These are phyloP conservation scores for Andrena haemorrhoa DNA, from an alignment of 2,888 invertebrate genomes.

Conservation along the genomic window DNA sequence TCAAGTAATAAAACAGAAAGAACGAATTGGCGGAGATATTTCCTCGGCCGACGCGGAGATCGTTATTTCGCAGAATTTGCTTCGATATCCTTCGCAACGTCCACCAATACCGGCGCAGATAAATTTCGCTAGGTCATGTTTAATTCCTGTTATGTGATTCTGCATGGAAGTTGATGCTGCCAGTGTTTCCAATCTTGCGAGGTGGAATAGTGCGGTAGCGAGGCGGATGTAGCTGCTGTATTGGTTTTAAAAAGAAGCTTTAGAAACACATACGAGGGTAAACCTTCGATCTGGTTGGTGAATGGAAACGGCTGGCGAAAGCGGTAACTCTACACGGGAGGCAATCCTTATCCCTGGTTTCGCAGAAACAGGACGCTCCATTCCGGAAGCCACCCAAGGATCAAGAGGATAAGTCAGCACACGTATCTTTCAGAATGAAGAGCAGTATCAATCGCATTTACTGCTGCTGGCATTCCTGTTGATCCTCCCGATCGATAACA, in stretches of 20 bases:
- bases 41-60: constrained; percentile 47
- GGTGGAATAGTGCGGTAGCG: not conserved
- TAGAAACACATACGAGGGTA: not conserved
- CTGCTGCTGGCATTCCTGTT: constrained; percentile 3
- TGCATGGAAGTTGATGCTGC: not conserved
- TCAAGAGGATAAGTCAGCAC: constrained; percentile 50
- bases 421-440: constrained; percentile 37
- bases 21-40: constrained; percentile 49
- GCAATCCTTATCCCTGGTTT: constrained; percentile 47
- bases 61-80: constrained; percentile 56
- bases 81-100: constrained; percentile 32
- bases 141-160: not conserved
- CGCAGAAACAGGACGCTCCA: constrained; percentile 35
- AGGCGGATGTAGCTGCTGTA: not conserved
- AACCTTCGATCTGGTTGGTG: constrained; percentile 16
- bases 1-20: constrained; percentile 52
- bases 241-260: not conserved
- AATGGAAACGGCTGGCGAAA: constrained; percentile 11
- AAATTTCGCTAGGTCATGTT: not conserved
- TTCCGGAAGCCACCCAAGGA: constrained; percentile 36
- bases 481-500: constrained; percentile 20
- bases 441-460: constrained; percentile 21
- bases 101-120: not conserved
- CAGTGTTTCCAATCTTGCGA: not conserved
- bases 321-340: constrained; percentile 17